Conservation (phyloP, 2,113 vertebrate genomes). For the Tenebrosternarchus preto region DNA sequence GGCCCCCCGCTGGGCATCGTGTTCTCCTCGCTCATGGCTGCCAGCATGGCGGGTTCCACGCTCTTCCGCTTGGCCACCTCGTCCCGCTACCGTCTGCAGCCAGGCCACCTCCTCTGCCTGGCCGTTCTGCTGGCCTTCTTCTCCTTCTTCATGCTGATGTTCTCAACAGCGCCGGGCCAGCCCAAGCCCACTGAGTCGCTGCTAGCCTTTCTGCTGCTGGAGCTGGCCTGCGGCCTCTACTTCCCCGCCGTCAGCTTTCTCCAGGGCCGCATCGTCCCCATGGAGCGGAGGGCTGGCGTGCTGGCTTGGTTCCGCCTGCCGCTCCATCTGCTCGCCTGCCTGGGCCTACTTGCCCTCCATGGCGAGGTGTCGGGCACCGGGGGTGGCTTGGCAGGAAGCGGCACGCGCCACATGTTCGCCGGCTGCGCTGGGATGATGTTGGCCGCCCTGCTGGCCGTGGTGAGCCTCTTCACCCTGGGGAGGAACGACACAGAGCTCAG, state of each 20-base stretch:
- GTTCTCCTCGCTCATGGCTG: conserved; percentile 90
- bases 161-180: conserved; percentile 86
- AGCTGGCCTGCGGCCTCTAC: conserved; percentile 88
- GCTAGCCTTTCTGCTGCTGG: conserved; percentile 88
- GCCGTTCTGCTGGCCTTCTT: conserved; percentile 88
- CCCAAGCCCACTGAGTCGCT: conserved; percentile 86
- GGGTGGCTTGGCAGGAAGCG: conserved; percentile 79
- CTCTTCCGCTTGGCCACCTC: conserved; percentile 86
- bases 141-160: conserved; percentile 90
- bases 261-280: conserved; percentile 84
- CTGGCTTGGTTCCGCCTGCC: conserved; percentile 90
- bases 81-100: conserved; percentile 83
- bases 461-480: conserved; percentile 84
- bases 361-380: conserved; percentile 83
- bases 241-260: conserved; percentile 92
- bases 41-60: conserved; percentile 84
- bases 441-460: conserved; percentile 83
- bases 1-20: conserved; percentile 87
- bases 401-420: conserved; percentile 89
- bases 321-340: conserved; percentile 85
- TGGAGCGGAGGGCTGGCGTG: conserved; percentile 81
- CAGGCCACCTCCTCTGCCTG: conserved; percentile 84
- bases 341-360: conserved; percentile 86
- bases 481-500: conserved; percentile 82
- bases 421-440: conserved; percentile 84